Conservation (phyloP, 2,888 invertebrate genomes). For the Carpatolechia fugitivella region DNA sequence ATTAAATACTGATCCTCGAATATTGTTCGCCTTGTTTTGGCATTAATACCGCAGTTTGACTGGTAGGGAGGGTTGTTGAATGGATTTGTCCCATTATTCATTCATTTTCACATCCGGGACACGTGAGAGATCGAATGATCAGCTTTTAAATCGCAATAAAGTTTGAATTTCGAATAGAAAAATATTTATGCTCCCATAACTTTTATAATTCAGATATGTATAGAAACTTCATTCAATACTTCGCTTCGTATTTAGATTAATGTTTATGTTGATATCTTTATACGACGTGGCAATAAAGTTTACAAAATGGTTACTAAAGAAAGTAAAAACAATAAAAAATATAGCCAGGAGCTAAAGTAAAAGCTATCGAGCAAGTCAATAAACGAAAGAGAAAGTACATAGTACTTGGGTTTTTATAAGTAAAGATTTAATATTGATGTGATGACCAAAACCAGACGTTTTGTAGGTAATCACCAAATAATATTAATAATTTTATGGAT, state of each 20-base stretch:
- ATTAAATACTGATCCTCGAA: slow-evolving; percentile 33
- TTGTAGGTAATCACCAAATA: background rate
- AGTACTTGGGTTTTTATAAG: slow-evolving; percentile 2
- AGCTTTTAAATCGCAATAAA: slow-evolving; percentile 45
- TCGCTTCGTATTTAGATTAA: background rate
- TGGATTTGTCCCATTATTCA: slow-evolving; percentile 56
- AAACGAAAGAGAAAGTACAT: slow-evolving; percentile 44
- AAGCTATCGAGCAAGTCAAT: slow-evolving; percentile 43
- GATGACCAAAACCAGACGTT: background rate
- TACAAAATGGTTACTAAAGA: background rate
- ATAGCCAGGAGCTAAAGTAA: slow-evolving; percentile 36
- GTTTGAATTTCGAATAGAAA: slow-evolving; percentile 34
- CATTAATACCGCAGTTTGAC: slow-evolving; percentile 56
- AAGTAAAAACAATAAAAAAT: slow-evolving; percentile 9
- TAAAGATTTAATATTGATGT: background rate
- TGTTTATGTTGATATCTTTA: background rate
- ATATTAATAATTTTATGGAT: no score
- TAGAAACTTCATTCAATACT: background rate
- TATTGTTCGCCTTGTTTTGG: slow-evolving; percentile 60
- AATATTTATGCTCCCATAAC: background rate
- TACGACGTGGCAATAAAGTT: background rate
- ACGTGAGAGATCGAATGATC: slow-evolving; percentile 55
- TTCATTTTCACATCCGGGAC: slow-evolving; percentile 56
- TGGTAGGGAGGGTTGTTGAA: slow-evolving; percentile 48
- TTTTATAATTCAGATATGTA: background rate